phyloP scores from a whole-genome alignment of 2,113 vertebrate species.

The Drymodes brunneopygia region DNA sequence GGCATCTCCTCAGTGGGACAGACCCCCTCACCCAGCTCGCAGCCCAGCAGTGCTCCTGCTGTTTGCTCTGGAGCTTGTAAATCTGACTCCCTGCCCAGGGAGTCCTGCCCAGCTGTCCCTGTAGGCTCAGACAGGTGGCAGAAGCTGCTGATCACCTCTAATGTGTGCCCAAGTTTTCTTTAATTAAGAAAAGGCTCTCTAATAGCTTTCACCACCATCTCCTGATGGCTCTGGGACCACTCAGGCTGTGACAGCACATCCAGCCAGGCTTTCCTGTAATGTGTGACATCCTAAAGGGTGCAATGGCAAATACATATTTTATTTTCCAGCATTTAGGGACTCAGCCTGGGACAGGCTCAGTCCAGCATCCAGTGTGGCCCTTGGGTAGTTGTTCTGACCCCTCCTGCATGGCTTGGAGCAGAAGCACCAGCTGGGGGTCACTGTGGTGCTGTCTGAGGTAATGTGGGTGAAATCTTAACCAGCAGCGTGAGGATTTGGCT shows the following conservation, averaged over 20 bases:
- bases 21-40: background rate
- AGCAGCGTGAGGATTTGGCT: background rate
- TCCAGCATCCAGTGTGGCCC: accelerated
- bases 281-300: background rate
- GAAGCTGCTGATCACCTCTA: background rate
- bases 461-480: background rate
- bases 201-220: background rate
- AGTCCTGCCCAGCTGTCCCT: background rate
- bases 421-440: background rate
- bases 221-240: background rate
- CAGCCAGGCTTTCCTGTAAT: background rate
- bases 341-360: background rate
- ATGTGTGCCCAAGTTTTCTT: background rate
- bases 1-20: background rate
- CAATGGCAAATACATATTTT: background rate
- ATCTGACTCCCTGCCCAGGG: background rate
- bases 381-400: background rate
- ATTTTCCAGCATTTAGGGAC: background rate
- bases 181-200: background rate
- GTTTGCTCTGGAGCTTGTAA: background rate
- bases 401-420: background rate
- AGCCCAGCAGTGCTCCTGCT: background rate
- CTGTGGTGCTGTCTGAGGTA: background rate
- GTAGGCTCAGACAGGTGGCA: background rate
- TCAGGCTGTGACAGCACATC: background rate